Base-by-base conservation (phyloP, 2,797 vertebrate genomes). In the Ambastaia sidthimunki region DNA sequence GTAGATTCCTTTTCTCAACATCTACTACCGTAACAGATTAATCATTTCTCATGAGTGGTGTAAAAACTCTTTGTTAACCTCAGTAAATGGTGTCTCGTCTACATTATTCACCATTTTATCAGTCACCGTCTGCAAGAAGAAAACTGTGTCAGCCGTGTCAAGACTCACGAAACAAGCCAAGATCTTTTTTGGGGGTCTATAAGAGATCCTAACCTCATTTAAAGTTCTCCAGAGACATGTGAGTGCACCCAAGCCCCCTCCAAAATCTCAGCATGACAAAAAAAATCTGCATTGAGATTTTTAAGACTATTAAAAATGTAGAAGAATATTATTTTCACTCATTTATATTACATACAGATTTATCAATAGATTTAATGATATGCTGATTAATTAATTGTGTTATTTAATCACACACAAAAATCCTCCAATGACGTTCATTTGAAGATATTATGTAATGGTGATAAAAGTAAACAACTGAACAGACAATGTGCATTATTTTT, bases 141-240 rank as follows among this genome's bases (percentile, higher is more conserved):
- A 78, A 78, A 71, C 76, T 78, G 41, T 77, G 66, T 77, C 75
- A 77, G 48, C 54, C 37, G 54, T 71, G 76, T 78, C 76, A 78
- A 71, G 76, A 78, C 52, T 55, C 65, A 48, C 54, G 67, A 59
- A 59, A 54, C 65, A 62, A 44, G 44, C 41, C 19, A 37, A 59
- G 23, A 21, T 62, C 1, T 0, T 78, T 71, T 67, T 59, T 47
- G 21, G 60, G 37, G 71, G 62, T 16, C 18, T 67, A 67, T 19
- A 67, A 67, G 63, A 28, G 55, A 71, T 62, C 41, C n/a, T 70
- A 67, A 78, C 76, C 76, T 78, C 67, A 62, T 78, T 78, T 63
- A 23, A 71, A 37, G 67, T n/a, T 71, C 76, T 62, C 67, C 10
- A n/a, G 76, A 78, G 76, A 78, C 44, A 16, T 12, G 23, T 4